Evolutionary conservation across 1,140 invertebrate genomes (phyloP).

Genomic region (Drosophila truncata): DNA sequence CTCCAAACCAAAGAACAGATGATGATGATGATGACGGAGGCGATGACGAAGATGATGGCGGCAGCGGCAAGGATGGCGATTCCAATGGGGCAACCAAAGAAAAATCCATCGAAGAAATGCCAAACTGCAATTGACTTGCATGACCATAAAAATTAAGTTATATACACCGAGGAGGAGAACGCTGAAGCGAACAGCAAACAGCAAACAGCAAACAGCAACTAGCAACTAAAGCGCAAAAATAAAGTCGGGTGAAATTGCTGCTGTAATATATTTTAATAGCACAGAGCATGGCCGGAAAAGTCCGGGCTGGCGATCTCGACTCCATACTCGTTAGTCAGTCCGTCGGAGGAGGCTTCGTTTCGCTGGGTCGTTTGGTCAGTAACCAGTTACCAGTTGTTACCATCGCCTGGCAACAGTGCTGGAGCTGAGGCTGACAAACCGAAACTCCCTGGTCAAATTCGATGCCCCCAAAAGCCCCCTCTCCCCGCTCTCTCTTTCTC

Average conservation of each 20-base stretch:
- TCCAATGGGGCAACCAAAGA: constrained; percentile 23
- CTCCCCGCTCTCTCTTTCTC: not conserved
- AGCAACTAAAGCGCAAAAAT: constrained; percentile 72
- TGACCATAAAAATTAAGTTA: constrained; percentile 83
- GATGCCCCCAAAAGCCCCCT: constrained; percentile 35
- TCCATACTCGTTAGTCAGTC: constrained; percentile 21
- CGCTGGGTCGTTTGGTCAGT: constrained; percentile 54
- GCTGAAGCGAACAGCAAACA: not conserved
- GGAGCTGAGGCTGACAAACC: constrained; percentile 10
- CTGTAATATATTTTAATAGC: constrained; percentile 82
- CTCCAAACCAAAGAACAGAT: constrained; percentile 15
- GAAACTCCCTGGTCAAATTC: constrained; percentile 55
- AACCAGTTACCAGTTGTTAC: constrained; percentile 14
- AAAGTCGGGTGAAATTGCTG: constrained; percentile 79
- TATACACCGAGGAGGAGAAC: constrained; percentile 60
- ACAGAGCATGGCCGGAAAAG: constrained; percentile 62
- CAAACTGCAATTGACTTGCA: constrained; percentile 83
- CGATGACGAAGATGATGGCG: constrained; percentile 62
- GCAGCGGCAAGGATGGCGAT: constrained; percentile 17
- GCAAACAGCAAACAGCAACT: not conserved
- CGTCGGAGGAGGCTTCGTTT: constrained; percentile 33
- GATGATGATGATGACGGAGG: constrained; percentile 46
- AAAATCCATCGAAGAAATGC: constrained; percentile 77
- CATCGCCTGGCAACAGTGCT: constrained; percentile 42
- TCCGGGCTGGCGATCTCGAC: constrained; percentile 45